Conservation (phyloP, 2,888 invertebrate species). For the Priocnemis perturbator region DNA sequence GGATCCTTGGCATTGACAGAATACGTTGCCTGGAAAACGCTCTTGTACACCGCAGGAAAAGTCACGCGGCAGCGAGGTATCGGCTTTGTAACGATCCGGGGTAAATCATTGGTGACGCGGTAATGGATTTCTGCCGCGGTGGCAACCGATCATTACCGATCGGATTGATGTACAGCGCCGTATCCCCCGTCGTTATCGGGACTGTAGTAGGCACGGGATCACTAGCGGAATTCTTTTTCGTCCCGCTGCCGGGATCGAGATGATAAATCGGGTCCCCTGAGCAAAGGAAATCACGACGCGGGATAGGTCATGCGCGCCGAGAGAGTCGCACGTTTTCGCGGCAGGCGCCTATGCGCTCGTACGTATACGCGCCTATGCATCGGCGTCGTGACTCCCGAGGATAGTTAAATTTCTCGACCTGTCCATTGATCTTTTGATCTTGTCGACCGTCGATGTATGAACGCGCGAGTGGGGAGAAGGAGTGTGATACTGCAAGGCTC, state of each 20-base stretch:
- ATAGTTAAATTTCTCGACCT: constrained; percentile 67
- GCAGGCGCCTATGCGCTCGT: constrained; percentile 3
- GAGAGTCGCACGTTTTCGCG: constrained; percentile 5
- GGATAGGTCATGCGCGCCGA: constrained; percentile 5
- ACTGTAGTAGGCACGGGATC: constrained; percentile 24
- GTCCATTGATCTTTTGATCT: constrained; percentile 59
- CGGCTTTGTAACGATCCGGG: constrained; percentile 30
- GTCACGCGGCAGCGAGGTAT: constrained; percentile 18
- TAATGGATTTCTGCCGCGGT: constrained; percentile 51
- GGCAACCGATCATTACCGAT: constrained; percentile 55
- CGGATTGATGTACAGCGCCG: constrained; percentile 43
- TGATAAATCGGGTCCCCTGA: constrained; percentile 36
- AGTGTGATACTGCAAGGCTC: constrained; percentile 39
- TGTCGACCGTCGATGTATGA: constrained; percentile 48
- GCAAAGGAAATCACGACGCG: constrained; percentile 3
- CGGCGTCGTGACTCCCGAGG: constrained; percentile 51
- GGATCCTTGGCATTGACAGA: too few relatives aligned
- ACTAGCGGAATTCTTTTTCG: constrained; percentile 14
- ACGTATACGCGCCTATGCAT: constrained; percentile 3
- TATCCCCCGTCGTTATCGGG: constrained; percentile 45
- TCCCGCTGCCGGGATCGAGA: constrained; percentile 25
- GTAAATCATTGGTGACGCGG: constrained; percentile 40
- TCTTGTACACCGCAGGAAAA: constrained; percentile 14
- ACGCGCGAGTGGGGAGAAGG: constrained; percentile 31
- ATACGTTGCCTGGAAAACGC: too few relatives aligned